Percentiles rank a stretch among this genome's conserved stretches.
phyloP scores from a whole-genome alignment of 2,113 vertebrate genomes.

The Falcunculus frontatus region DNA sequence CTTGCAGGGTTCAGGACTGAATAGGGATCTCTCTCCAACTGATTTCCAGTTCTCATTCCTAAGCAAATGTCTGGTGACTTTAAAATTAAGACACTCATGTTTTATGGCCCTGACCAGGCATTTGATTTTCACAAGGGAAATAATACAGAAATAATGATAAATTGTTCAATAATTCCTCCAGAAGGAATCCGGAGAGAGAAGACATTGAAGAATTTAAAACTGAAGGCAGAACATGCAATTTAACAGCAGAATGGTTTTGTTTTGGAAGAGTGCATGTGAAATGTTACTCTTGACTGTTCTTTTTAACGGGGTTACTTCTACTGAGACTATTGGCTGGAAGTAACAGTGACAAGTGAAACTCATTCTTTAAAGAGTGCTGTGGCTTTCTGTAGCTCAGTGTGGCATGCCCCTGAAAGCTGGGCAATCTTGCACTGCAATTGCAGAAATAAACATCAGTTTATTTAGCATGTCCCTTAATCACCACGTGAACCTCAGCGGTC shows the following conservation, averaged over 20 bases:
- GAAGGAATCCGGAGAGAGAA: neutral
- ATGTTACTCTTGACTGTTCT: neutral
- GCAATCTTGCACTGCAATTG: neutral
- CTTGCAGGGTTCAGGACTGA: neutral
- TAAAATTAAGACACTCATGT: neutral
- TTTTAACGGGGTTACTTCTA: neutral
- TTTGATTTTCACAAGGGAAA: constrained; percentile 53
- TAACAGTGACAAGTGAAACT: neutral
- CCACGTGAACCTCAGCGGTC: neutral
- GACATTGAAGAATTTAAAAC: constrained; percentile 18
- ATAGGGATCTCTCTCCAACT: neutral
- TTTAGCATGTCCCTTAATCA: neutral
- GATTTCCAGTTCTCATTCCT: neutral
- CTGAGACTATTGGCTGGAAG: neutral
- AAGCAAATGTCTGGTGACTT: neutral
- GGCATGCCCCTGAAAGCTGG: neutral
- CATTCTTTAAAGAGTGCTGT: neutral
- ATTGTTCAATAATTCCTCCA: neutral
- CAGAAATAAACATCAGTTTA: neutral
- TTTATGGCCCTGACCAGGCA: neutral
- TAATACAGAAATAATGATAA: constrained; percentile 44
- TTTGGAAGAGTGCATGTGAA: neutral
- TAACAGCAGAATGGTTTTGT: neutral
- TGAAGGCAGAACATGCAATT: neutral
- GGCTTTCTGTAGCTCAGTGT: neutral